Evolutionary conservation across 1,140 invertebrate species (phyloP), one percentile per base, ranked within the genome.

Genomic region (Stenopsyche tienmushanensis): DNA sequence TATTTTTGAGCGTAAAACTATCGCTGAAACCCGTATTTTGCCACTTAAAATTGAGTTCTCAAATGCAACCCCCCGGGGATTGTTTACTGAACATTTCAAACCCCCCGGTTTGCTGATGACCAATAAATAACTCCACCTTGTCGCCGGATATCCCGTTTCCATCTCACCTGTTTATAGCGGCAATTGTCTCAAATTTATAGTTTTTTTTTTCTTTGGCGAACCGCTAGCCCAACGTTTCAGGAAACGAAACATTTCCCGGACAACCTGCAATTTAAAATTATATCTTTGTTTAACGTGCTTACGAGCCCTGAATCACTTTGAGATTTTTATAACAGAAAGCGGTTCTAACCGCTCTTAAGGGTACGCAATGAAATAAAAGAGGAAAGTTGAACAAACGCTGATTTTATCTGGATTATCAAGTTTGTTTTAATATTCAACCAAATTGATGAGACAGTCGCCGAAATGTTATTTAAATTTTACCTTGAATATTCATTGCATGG

Each of bases 101-200:
- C 44, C 44, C 44, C 44, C 7, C n/a, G n/a, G n/a, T n/a, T n/a
- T n/a, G n/a, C n/a, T 20, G 18, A 47, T 17, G 8, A 17, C 54
- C 59, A 53, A 62, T 65, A 67, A 64, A 68, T 68, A 62, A 50
- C 34, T 25, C 24, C 64, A 23, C 53, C 52, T 42, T 67, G 60
- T 63, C 42, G 23, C 15, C 66, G 66, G 66, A 68, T 49, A 57
- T 68, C 66, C 66, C 45, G 20, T 68, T 41, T 39, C 62, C 57
- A 68, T 68, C 66, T 64, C 57, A 64, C 66, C 66, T 64, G 66
- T 20, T 64, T 49, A 29, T 45, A 17, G 42, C 25, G 54, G 42
- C 66, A 59, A 64, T 67, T 62, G 53, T 58, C 44, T 53, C 34
- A 29, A 50, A 67, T 67, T 67, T 67, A 67, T 64, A 15, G 60